These are phyloP conservation scores for Hycleus phaleratus DNA, from an alignment of 1,140 invertebrate genomes.

Conservation along the genomic window DNA sequence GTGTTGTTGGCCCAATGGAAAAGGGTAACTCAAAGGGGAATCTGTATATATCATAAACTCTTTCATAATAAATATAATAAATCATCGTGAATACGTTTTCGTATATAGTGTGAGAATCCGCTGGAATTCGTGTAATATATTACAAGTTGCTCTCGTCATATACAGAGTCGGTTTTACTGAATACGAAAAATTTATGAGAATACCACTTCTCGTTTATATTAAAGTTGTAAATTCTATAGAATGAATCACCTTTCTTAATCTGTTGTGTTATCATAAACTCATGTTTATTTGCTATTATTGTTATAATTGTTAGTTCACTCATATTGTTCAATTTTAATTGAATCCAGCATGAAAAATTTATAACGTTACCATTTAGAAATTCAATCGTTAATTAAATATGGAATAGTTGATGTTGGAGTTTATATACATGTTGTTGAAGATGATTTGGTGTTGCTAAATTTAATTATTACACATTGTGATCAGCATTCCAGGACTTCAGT, in stretches of 20 bases:
- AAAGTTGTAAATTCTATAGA: conserved; percentile 10
- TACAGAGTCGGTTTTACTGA: conserved; percentile 8
- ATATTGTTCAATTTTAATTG: too few species aligned
- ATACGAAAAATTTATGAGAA: conserved; percentile 15
- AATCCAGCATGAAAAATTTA: too few species aligned
- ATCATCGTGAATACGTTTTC: conserved; percentile 11
- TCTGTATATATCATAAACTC: conserved; percentile 11
- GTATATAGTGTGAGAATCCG: conserved; percentile 13
- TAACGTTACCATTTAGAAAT: too few species aligned
- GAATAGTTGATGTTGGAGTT: too few species aligned
- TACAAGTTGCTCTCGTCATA: conserved; percentile 10
- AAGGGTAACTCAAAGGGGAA: conserved; percentile 1
- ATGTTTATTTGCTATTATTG: too few species aligned
- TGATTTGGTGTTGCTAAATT: too few species aligned
- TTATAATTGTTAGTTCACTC: too few species aligned
- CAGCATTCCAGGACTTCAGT: too few species aligned
- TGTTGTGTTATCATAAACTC: too few species aligned
- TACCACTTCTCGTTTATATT: conserved; percentile 9
- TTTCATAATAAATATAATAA: conserved; percentile 18
- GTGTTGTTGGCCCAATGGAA: background rate
- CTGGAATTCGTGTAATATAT: conserved; percentile 15
- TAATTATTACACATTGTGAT: too few species aligned
- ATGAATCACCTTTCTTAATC: background rate
- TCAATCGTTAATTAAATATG: too few species aligned
- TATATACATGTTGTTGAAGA: too few species aligned